Conservation (phyloP, 2,797 vertebrate species). For the Onychomys arenicola region DNA sequence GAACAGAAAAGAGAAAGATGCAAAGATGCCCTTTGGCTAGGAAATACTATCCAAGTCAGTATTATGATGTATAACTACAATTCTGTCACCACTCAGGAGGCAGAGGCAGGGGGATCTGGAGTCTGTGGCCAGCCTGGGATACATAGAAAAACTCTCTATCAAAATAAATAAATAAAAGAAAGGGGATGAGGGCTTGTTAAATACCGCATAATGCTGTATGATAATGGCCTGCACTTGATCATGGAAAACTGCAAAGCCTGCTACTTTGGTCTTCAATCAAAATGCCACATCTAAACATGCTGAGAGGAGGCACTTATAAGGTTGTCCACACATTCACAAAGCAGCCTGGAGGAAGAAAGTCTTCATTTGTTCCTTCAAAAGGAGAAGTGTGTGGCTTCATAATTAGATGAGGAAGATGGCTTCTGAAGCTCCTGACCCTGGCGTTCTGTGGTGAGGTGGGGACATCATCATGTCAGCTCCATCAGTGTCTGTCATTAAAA, state of each 20-base stretch:
- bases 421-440: background rate
- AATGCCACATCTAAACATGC: constrained; percentile 30
- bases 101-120: background rate
- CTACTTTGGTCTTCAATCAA: constrained; percentile 54
- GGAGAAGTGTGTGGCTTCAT: background rate
- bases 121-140: background rate
- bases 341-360: constrained; percentile 48
- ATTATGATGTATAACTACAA: too few relatives aligned
- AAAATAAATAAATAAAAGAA: background rate
- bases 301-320: background rate
- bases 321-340: constrained; percentile 8
- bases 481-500: background rate
- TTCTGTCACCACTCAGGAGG: background rate
- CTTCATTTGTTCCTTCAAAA: constrained; percentile 51
- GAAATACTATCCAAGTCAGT: background rate
- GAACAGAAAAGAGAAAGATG: too few relatives aligned
- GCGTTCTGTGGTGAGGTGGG: background rate
- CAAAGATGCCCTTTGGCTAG: fast-evolving
- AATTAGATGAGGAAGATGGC: background rate
- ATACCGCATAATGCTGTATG: fast-evolving
- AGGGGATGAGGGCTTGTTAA: fast-evolving
- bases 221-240: background rate
- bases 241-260: background rate
- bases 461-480: background rate
- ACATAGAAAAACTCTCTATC: background rate